Evolutionary conservation across 1,140 invertebrate genomes (phyloP), one percentile per base, ranked within the genome.

Genomic region (Asobara japonica): DNA sequence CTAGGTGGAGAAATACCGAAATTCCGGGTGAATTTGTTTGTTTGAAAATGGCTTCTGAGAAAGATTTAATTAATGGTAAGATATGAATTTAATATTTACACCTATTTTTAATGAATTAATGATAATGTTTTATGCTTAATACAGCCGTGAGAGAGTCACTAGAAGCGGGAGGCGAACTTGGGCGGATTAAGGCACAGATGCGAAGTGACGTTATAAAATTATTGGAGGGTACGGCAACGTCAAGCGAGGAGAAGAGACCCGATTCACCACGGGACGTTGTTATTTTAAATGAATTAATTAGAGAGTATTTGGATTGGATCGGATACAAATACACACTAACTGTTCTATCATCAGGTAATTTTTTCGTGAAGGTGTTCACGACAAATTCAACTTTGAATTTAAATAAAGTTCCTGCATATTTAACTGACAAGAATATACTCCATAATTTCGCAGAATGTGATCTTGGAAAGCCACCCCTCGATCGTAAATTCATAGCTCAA

Each of bases 281-380:
- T 6, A 74, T 88, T 11, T 27, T 88, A 3, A 89, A 89, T 71
- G 86, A 88, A 77, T 77, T 89, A 1, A 83, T 89, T 30, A 75
- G 86, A 72, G 87, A 89, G 73, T 89, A 88, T 77, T 74, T 89
- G 10, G 84, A 89, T 65, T 89, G 88, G 87, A 86, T 85, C 76
- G 87, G 85, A 30, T 89, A 87, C 66, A 85, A 84, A 36, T 89
- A 88, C 51, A 85, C 86, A 4, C 78, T 82, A 0, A 83, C 74
- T 25, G 81, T 88, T 30, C 79, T 88, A 67, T 67, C 76, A n/a
- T 77, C 86, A 77, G 87, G 87, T 88, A 77, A 65, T 67, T 65
- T 36, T n/a, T n/a, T n/a, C n/a, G n/a, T n/a, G n/a, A n/a, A n/a
- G n/a, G n/a, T n/a, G n/a, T n/a, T n/a, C n/a, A n/a, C n/a, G n/a